Conservation (phyloP, 2,113 vertebrate species). For the Xenopus tropicalis region UCB_Xtro_10.0 CM004448.2:119823501-119824000, state of each 20-base stretch:
- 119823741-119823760: neutral
- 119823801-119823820: conserved; percentile 29
- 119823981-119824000: conserved; percentile 26
- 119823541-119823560: no score
- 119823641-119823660: neutral
- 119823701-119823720: conserved; percentile 30
- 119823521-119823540: no score
- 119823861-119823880: conserved; percentile 44
- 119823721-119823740: conserved; percentile 17
- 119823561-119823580: no score
- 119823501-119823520: no score
- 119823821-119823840: conserved; percentile 30
- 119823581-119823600: no score
- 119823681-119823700: conserved; percentile 20
- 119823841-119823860: conserved; percentile 43
- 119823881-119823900: conserved; percentile 44
- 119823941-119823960: conserved; percentile 11
- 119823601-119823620: no score
- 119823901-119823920: conserved; percentile 40
- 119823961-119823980: conserved; percentile 37
- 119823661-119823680: conserved; percentile 18
- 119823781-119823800: conserved; percentile 14
- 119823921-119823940: conserved; percentile 31
- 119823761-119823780: conserved; percentile 31
- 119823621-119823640: no score